Base-by-base conservation (phyloP, 2,797 vertebrate genomes). In the Microchirus variegatus region DNA sequence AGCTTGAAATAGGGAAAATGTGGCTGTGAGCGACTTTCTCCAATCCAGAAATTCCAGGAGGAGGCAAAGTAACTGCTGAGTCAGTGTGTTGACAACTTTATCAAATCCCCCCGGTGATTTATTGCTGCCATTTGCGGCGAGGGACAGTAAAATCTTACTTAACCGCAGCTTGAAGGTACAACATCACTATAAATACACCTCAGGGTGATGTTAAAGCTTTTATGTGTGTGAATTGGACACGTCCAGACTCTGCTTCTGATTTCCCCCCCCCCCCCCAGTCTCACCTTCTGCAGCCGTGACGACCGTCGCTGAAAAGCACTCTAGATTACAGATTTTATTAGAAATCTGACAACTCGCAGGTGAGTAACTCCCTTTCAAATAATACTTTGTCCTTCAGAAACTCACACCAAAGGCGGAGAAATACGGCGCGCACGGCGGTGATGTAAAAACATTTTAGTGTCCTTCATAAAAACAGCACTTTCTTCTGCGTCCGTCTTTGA, bases 301-400 rank as follows among this genome's bases (percentile, higher is more conserved):
- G 68, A 71, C 75, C 31, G 67, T 70, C 66, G 63, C 63, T 80
- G 77, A 89, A 86, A 81, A 82, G 69, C 79, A 78, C 41, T 56
- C 60, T 56, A 41, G 42, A 75, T 73, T 31, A 31, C 31, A 1
- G 64, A 75, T 45, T 89, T 78, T 77, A 79, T 79, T 78, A 74
- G 58, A 81, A 75, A 68, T 75, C 74, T 82, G 77, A 86, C 74
- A 82, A 68, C 62, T 72, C 22, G 5, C 66, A 87, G 80, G 82
- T 84, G 68, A 74, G 48, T 63, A 73, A 77, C 77, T 78, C 64
- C 38, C 67, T 75, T 80, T 81, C 63, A 82, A 87, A 87, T 77
- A 81, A 75, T 26, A 80, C 71, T 81, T 80, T 85, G 86, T 77
- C 89, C 90, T 91, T 88, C 78, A 83, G 75, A 84, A 80, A 67